Evolutionary conservation across 1,140 invertebrate species (phyloP), one percentile per base, ranked within the genome.

Genomic region (Diuraphis noxia): DNA sequence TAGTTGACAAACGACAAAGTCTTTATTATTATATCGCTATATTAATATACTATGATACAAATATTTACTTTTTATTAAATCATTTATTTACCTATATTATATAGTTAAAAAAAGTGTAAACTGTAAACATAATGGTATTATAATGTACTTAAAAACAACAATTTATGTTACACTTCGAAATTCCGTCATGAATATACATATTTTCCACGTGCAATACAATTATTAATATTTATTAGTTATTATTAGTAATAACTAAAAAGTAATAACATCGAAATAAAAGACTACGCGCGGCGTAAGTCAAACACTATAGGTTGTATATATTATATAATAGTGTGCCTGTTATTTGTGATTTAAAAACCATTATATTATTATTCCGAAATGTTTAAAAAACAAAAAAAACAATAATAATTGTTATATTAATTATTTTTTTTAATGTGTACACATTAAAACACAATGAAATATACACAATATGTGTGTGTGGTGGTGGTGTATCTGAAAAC

Each of bases 51-150:
- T n/a, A 72, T n/a, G n/a, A n/a, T 72, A 72, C 0, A 13, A 72
- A 72, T 72, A 72, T 72, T 72, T 72, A n/a, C 13, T n/a, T 72
- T 34, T 72, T 72, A n/a, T 72, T 17, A 72, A 72, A n/a, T 72
- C 56, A n/a, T 72, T 72, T 72, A 72, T 72, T 6, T 19, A 72
- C 30, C 30, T 72, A 13, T 72, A n/a, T n/a, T 17, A 34, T n/a
- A n/a, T n/a, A 72, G 13, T 72, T 13, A 72, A 72, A n/a, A 72
- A 63, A 63, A n/a, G n/a, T n/a, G n/a, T 17, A 30, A 72, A 63
- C 30, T 63, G 56, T 72, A 72, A 72, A 72, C 56, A 72, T n/a
- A n/a, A 72, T 72, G 56, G n/a, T 72, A n/a, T n/a, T n/a, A 72
- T 72, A 72, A 72, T 34, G 56, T 72, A 72, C 56, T 72, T n/a